Conservation (phyloP, 2,113 vertebrate genomes). For the Chaetodon trifascialis region DNA sequence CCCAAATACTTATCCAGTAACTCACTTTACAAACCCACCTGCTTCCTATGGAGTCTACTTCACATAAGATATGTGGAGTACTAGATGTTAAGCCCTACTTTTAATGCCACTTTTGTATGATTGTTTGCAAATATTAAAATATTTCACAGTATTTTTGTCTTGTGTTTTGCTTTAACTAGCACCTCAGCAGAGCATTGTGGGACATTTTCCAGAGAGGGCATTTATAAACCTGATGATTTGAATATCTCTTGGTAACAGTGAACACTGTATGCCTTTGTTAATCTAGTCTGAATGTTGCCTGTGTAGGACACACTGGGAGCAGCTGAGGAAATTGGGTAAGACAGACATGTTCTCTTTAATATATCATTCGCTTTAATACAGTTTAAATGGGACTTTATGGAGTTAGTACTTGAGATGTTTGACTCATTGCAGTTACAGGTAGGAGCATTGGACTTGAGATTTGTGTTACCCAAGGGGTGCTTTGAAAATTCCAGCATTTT, state of each 20-base stretch:
- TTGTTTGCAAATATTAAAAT: conserved; percentile 21
- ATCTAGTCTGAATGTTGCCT: conserved; percentile 14
- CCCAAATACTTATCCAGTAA: not conserved
- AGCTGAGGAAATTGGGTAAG: conserved; percentile 33
- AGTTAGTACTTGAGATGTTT: too few species aligned
- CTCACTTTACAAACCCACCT: not conserved
- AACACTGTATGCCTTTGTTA: conserved; percentile 30
- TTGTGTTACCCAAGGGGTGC: too few species aligned
- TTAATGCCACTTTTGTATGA: not conserved
- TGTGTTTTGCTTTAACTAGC: not conserved
- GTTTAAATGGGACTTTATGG: not conserved
- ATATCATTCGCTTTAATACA: not conserved
- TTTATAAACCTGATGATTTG: conserved; percentile 55
- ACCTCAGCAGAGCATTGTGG: not conserved
- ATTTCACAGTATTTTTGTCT: not conserved
- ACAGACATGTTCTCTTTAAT: not conserved
- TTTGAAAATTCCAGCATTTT: not conserved
- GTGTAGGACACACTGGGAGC: not conserved
- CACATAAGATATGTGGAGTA: conserved; percentile 23
- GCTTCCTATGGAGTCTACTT: conserved; percentile 5
- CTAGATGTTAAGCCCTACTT: not conserved
- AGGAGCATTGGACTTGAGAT: too few species aligned
- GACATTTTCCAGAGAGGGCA: not conserved
- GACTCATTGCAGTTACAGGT: too few species aligned
- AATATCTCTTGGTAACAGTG: conserved; percentile 55